These are phyloP conservation scores for Myrmophylax atrothorax DNA, from an alignment of 2,113 vertebrate species.

Conservation along the genomic window DNA sequence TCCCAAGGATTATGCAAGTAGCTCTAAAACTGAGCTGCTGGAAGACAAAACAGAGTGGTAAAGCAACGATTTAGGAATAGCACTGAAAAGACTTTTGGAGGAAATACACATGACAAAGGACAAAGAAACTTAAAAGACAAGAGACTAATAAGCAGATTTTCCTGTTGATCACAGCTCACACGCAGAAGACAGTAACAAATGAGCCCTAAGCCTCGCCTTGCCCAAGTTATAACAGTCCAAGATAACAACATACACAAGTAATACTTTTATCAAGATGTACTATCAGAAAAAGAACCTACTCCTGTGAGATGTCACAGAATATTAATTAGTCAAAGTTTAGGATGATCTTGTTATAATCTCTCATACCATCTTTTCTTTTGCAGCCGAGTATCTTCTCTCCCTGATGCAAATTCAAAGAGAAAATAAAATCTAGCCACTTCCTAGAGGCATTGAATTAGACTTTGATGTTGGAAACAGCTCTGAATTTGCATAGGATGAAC, in stretches of 20 bases:
- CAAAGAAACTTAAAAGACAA: neutral
- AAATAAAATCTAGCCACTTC: neutral
- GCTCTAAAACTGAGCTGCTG: conserved; percentile 20
- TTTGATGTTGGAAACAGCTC: neutral
- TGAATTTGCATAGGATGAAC: neutral
- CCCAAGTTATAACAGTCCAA: neutral
- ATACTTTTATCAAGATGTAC: neutral
- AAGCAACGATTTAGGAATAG: conserved; percentile 12
- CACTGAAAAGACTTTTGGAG: neutral
- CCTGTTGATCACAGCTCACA: neutral
- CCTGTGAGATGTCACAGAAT: neutral
- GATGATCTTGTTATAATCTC: neutral
- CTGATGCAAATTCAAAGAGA: neutral
- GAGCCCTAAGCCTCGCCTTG: neutral
- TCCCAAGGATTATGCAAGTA: conserved; percentile 10
- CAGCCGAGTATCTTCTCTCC: neutral
- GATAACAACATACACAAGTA: neutral
- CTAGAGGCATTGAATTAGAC: neutral
- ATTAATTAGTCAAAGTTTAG: neutral
- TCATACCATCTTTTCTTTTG: neutral
- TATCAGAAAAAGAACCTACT: neutral
- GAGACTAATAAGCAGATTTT: neutral
- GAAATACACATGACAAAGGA: neutral
- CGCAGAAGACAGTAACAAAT: neutral
- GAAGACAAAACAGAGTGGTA: neutral